phyloP scores from a whole-genome alignment of 2,888 invertebrate species.

The Cephus spinipes region DNA sequence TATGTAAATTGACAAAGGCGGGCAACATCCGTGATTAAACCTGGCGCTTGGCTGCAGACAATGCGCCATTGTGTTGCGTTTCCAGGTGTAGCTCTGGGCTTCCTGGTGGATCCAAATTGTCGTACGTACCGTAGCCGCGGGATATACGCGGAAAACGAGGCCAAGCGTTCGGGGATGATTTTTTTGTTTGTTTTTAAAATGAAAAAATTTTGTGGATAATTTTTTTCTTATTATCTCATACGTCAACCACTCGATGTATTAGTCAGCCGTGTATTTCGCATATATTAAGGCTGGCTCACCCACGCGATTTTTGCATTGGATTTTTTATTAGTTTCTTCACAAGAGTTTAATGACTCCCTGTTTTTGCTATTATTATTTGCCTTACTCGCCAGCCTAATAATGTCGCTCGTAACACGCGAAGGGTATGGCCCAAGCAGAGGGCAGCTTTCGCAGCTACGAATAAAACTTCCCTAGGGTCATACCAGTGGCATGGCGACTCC shows the following conservation, averaged over 20 bases:
- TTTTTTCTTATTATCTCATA: neutral
- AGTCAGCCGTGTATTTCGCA: neutral
- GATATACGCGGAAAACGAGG: neutral
- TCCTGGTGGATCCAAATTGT: neutral
- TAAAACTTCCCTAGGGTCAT: neutral
- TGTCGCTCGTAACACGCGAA: neutral
- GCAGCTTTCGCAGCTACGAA: neutral
- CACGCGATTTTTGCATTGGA: neutral
- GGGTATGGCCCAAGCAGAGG: neutral
- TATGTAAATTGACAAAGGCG: constrained; percentile 55
- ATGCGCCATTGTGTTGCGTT: constrained; percentile 52
- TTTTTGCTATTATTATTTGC: neutral
- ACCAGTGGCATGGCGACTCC: neutral
- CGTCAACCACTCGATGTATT: neutral
- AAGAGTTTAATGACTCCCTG: neutral
- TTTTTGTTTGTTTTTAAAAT: neutral
- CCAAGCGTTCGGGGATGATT: neutral
- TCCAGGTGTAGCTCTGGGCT: constrained; percentile 48
- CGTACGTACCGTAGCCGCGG: neutral
- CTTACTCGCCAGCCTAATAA: neutral
- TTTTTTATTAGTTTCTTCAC: neutral
- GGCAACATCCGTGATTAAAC: constrained; percentile 56
- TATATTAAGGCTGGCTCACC: neutral
- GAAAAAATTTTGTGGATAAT: neutral
- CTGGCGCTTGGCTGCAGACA: constrained; percentile 48